Evolutionary conservation across 2,797 vertebrate species (phyloP), one percentile per base, ranked within the genome.

Genomic region (Loriculus beryllinus): DNA sequence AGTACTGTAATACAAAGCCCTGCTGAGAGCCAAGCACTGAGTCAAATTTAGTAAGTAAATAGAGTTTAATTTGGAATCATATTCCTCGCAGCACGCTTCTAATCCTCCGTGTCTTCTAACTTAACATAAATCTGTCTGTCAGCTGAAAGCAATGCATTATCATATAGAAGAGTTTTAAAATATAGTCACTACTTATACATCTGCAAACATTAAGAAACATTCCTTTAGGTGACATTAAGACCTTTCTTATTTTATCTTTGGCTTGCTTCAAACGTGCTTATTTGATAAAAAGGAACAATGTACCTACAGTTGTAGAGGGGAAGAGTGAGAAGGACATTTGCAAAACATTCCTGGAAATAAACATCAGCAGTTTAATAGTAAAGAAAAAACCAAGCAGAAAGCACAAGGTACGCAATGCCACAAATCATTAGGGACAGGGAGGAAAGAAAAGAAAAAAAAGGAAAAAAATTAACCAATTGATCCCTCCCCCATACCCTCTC

Each of bases 221-320:
- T 97, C 97, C 96, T 97, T 97, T 97, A 97, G 22, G 83, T 96
- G 97, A 97, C 94, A 97, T 96, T 97, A 97, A 97, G 91, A 97
- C 97, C 97, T 97, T 95, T 96, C 92, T 92, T 90, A 93, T 85
- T 96, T 97, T 97, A 97, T 97, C 93, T 96, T 93, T 93, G 90
- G 83, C 93, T 97, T 83, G 94, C 97, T 97, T 97, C 97, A 98
- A 98, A 98, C 98, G 98, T 98, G 98, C 97, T 98, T 98, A 98
- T 98, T 98, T 98, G 98, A 98, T 98, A 98, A 98, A 98, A 98
- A 98, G 97, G 97, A 98, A 98, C 98, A 98, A 98, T 98, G 98
- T 99, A 99, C 98, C 98, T 99, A 99, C 98, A 99, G 98, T 98
- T 98, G 98, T 98, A 98, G 97, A 98, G 98, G 98, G 98, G 98